Percentiles rank a stretch among this genome's conserved stretches.
Conservation (phyloP, 2,797 vertebrate species). For the Valencia hispanica region DNA sequence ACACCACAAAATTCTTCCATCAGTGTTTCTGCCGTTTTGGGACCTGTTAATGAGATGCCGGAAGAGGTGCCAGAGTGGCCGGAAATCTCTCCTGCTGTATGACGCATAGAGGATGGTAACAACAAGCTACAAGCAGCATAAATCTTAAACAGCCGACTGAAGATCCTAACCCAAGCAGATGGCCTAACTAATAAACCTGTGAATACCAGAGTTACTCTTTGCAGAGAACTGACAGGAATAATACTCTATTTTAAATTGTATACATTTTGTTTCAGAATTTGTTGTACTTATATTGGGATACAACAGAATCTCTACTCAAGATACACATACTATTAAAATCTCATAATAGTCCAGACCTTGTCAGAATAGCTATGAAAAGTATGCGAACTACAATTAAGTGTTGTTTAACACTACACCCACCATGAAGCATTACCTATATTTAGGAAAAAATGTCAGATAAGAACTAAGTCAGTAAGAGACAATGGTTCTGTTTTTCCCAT, state of each 20-base stretch:
- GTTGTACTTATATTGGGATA: background rate
- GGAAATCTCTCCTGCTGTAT: background rate
- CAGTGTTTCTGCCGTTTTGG: background rate
- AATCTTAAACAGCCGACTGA: background rate
- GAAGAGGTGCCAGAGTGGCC: background rate
- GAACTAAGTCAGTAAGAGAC: background rate
- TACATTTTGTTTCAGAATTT: background rate
- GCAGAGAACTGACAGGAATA: background rate
- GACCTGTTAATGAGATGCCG: background rate
- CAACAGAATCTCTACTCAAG: background rate
- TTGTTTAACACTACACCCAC: background rate
- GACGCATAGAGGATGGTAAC: background rate
- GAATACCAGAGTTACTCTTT: background rate
- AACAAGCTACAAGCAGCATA: background rate
- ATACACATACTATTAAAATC: background rate
- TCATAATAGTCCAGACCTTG: background rate
- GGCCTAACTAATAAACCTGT: background rate
- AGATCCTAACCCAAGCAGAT: background rate
- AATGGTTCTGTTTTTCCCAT: background rate
- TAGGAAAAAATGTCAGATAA: background rate
- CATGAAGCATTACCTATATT: background rate
- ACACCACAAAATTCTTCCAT: background rate
- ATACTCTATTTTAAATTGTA: background rate
- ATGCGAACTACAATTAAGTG: too few species aligned
- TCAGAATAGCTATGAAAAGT: background rate